A percentile compares a stretch with the other conserved stretches of the same genome.
Conservation (phyloP, 2,888 invertebrate genomes). For the Gymnoscelis rufifasciata region DNA sequence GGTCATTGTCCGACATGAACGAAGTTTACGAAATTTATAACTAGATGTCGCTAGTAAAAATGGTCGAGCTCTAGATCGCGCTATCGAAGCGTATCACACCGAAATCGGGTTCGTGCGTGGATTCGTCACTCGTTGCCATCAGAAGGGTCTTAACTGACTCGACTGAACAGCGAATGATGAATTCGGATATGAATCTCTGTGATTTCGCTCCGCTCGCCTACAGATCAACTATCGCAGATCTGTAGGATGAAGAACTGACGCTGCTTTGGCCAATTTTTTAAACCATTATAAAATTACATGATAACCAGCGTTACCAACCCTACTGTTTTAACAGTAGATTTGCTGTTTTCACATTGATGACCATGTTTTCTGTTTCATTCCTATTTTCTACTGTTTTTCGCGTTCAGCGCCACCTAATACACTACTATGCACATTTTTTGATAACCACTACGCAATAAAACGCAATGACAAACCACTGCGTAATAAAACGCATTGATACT, state of each 20-base stretch:
- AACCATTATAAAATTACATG: neutral
- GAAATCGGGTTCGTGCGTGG: slow-evolving; percentile 4
- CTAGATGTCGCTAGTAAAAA: slow-evolving; percentile 38
- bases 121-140: slow-evolving; percentile 35
- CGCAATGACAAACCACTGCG: too few species aligned
- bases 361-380: too few species aligned
- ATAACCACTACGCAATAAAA: too few species aligned
- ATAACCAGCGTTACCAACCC: too few species aligned
- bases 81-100: slow-evolving; percentile 28
- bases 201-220: slow-evolving; percentile 58
- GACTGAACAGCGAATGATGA: slow-evolving; percentile 77
- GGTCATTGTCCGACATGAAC: slow-evolving; percentile 35
- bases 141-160: slow-evolving; percentile 75
- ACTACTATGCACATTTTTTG: too few species aligned
- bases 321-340: too few species aligned
- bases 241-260: slow-evolving; percentile 57
- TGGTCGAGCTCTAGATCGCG: slow-evolving; percentile 32
- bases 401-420: too few species aligned
- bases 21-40: slow-evolving; percentile 17
- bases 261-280: slow-evolving; percentile 47
- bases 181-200: slow-evolving; percentile 55
- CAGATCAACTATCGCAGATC: slow-evolving; percentile 66
- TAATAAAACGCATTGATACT: too few species aligned
- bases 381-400: too few species aligned
- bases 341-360: too few species aligned